Conservation (phyloP, 2,797 vertebrate genomes). For the Champsocephalus gunnari region DNA sequence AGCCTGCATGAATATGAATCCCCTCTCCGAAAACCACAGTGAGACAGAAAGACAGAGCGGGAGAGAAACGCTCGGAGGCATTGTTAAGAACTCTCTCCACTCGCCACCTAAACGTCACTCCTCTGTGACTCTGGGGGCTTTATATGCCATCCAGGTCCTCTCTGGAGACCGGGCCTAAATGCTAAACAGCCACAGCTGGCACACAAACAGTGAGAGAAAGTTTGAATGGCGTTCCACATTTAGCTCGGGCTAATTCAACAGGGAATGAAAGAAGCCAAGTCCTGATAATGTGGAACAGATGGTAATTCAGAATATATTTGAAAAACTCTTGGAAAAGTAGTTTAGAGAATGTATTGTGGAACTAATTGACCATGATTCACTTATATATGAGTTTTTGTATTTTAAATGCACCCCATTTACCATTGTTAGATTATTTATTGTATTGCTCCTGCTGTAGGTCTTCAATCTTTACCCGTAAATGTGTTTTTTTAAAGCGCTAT, state of each 20-base stretch:
- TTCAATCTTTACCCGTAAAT: constrained; percentile 7
- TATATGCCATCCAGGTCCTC: constrained; percentile 36
- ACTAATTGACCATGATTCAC: neutral
- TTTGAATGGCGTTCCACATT: constrained; percentile 13
- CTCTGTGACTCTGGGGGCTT: constrained; percentile 33
- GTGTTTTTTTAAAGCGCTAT: neutral
- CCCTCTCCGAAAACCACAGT: neutral
- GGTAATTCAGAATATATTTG: too few relatives aligned
- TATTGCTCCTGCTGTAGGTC: neutral
- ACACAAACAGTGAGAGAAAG: constrained; percentile 22
- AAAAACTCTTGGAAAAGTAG: neutral
- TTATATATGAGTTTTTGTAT: neutral
- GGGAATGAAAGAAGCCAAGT: constrained; percentile 13
- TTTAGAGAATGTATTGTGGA: neutral
- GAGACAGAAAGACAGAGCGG: neutral
- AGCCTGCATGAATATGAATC: constrained; percentile 44
- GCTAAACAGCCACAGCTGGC: constrained; percentile 39
- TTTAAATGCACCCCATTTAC: constrained; percentile 18
- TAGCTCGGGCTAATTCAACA: neutral
- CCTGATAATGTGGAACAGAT: neutral
- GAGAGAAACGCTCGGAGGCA: constrained; percentile 35
- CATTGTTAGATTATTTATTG: neutral
- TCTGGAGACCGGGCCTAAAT: constrained; percentile 25
- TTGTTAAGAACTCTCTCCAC: constrained; percentile 41
- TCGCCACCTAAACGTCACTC: constrained; percentile 48